phyloP scores from a whole-genome alignment of 2,797 vertebrate genomes.

The Squalus acanthias region DNA sequence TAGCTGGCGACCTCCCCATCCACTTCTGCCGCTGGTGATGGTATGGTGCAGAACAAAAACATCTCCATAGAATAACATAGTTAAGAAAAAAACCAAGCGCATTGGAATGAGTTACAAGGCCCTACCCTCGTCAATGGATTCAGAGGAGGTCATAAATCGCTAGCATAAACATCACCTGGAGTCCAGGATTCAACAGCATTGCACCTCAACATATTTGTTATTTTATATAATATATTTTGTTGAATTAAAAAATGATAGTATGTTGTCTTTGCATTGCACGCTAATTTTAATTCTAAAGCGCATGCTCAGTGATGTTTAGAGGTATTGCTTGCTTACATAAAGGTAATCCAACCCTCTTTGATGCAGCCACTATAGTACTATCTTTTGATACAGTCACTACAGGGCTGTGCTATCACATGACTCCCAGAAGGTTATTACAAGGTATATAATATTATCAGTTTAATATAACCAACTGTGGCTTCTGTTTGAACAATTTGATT shows the following conservation, averaged over 20 bases:
- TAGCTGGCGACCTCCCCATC: background rate
- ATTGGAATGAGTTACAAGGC: background rate
- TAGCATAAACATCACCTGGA: background rate
- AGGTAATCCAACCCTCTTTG: slow-evolving; percentile 31
- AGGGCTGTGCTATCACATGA: background rate
- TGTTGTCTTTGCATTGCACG: background rate
- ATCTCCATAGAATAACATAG: background rate
- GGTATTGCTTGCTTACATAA: background rate
- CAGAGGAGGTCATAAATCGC: background rate
- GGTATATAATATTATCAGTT: slow-evolving; percentile 7
- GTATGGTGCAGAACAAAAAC: slow-evolving; percentile 14
- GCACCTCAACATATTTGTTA: background rate
- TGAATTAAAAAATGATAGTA: background rate
- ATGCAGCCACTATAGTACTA: background rate
- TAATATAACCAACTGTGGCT: background rate
- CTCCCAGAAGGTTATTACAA: background rate
- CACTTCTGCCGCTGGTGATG: background rate
- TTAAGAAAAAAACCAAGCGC: background rate
- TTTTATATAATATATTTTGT: background rate
- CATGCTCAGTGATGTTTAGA: background rate
- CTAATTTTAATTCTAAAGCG: background rate
- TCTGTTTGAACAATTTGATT: background rate
- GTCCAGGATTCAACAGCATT: background rate
- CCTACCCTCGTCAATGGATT: background rate
- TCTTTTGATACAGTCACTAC: background rate